Percentiles rank a stretch among this genome's conserved stretches.
Evolutionary conservation across 2,888 invertebrate genomes (phyloP).

Genomic region (Helobdella robusta): DNA sequence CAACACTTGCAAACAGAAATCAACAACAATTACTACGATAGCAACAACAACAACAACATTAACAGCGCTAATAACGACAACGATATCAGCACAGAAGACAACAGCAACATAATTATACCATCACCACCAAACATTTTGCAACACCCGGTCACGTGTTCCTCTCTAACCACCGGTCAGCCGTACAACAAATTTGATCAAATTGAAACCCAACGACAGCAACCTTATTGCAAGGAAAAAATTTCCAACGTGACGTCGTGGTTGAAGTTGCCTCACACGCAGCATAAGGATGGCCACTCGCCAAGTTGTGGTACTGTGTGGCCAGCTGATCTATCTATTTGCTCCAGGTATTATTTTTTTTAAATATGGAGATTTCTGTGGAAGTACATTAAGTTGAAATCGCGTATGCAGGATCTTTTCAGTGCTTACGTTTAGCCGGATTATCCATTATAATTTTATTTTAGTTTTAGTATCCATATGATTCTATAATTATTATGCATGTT

Average conservation of each 20-base stretch:
- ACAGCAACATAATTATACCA: not conserved
- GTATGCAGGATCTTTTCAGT: too few species aligned
- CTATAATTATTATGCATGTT: too few species aligned
- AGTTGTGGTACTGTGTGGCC: constrained; percentile 18
- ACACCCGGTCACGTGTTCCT: constrained; percentile 19
- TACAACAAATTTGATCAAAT: constrained; percentile 4
- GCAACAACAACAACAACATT: constrained; percentile 1
- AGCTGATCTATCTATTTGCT: constrained; percentile 6
- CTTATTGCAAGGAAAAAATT: constrained; percentile 3
- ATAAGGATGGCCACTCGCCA: constrained; percentile 22
- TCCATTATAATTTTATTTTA: too few species aligned
- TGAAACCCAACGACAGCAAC: not conserved
- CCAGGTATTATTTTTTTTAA: constrained; percentile 8
- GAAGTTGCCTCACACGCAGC: constrained; percentile 19
- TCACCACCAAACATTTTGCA: not conserved
- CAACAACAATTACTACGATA: not conserved
- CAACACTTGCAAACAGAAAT: not conserved
- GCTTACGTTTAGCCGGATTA: too few species aligned
- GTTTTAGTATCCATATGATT: too few species aligned
- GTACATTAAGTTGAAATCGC: too few species aligned
- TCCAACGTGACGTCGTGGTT: constrained; percentile 18
- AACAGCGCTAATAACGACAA: not conserved
- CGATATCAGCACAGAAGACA: not conserved
- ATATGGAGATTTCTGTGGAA: too few species aligned
- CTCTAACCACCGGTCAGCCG: not conserved